A percentile compares a stretch with the other conserved stretches of the same genome.
phyloP scores from a whole-genome alignment of 2,113 vertebrate genomes.

The Crotophaga sulcirostris region DNA sequence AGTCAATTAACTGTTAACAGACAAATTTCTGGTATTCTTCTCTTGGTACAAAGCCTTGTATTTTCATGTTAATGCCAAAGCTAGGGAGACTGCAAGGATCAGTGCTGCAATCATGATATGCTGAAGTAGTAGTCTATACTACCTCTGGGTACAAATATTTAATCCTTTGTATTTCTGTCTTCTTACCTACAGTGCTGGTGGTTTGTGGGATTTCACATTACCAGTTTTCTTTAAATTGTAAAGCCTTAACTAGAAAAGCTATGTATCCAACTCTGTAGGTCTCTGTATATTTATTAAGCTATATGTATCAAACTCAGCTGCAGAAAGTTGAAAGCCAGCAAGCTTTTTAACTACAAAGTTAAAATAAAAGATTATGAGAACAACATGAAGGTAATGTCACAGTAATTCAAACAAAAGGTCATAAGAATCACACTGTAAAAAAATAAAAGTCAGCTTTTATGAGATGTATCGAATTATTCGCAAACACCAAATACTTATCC shows the following conservation, averaged over 20 bases:
- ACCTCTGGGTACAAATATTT: background rate
- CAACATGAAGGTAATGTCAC: background rate
- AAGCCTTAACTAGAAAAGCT: background rate
- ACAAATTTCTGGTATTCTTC: background rate
- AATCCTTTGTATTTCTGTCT: background rate
- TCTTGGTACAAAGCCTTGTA: background rate
- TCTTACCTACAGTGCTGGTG: background rate
- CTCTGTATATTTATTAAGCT: background rate
- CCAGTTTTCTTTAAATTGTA: background rate
- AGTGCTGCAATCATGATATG: background rate
- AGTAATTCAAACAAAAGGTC: background rate
- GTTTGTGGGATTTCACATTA: background rate
- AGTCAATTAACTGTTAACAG: background rate
- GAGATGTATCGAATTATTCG: background rate
- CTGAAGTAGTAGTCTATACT: background rate
- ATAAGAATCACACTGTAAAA: background rate
- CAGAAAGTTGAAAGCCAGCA: background rate
- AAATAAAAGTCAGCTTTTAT: background rate
- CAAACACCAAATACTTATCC: background rate
- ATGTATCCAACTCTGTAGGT: background rate
- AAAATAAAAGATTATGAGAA: background rate
- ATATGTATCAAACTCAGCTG: background rate
- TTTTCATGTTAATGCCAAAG: background rate
- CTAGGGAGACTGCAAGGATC: background rate
- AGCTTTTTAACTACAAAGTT: background rate